Conservation (phyloP, 2,113 vertebrate genomes). For the Lanius collurio region DNA sequence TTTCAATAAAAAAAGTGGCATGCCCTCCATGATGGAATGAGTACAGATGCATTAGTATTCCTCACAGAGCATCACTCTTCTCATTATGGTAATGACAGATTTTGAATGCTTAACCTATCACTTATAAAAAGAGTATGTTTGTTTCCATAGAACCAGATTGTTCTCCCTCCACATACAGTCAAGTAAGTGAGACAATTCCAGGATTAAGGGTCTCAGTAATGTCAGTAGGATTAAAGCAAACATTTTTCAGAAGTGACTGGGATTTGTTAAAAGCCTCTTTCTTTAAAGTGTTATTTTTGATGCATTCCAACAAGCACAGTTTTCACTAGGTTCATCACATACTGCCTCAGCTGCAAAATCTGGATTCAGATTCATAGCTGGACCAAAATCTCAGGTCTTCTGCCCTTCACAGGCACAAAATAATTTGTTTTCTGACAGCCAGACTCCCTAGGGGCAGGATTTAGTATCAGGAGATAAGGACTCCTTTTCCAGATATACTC, state of each 20-base stretch:
- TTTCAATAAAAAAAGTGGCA: constrained; percentile 16
- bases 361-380: neutral
- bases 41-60: neutral
- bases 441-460: neutral
- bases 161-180: neutral
- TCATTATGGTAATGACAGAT: constrained; percentile 16
- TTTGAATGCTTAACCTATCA: constrained; percentile 15
- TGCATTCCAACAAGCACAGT: neutral
- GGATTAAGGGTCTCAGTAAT: constrained; percentile 40
- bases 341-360: neutral
- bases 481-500: neutral
- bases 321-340: neutral
- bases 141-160: constrained; percentile 11
- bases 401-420: neutral
- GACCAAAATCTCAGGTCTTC: neutral
- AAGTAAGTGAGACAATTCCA: constrained; percentile 15
- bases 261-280: constrained; percentile 44
- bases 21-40: neutral
- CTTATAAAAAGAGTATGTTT: constrained; percentile 9
- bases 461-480: neutral
- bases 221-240: neutral
- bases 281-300: neutral
- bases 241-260: constrained; percentile 31
- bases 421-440: neutral
- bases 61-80: neutral